A percentile compares a stretch with the other conserved stretches of the same genome.
Conservation (phyloP, 2,888 invertebrate species). For the Muschampia plurimacula region DNA sequence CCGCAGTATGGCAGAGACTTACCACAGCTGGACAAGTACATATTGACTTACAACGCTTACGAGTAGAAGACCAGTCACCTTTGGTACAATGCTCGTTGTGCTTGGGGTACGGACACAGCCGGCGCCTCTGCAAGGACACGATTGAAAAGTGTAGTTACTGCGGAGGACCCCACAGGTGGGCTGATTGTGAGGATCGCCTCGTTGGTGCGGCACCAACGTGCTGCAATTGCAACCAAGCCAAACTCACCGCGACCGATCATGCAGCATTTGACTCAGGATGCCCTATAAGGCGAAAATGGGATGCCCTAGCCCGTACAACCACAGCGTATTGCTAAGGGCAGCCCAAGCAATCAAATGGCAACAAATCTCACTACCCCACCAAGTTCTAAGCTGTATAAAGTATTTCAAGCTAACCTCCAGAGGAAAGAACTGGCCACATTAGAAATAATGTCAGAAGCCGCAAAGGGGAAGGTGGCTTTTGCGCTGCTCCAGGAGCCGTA, state of each 20-base stretch:
- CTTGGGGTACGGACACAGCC: not conserved
- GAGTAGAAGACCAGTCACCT: not conserved
- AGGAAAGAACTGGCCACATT: constrained; percentile 7
- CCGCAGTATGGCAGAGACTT: not conserved
- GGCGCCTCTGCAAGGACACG: not conserved
- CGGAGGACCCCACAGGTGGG: not conserved
- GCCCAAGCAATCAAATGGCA: too few relatives aligned
- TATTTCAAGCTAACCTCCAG: constrained; percentile 15
- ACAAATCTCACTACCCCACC: too few relatives aligned
- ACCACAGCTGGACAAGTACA: not conserved
- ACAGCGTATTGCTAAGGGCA: constrained; percentile 8
- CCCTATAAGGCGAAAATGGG: constrained; percentile 35
- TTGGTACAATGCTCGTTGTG: not conserved
- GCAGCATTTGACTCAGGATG: not conserved
- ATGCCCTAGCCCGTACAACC: constrained; percentile 34
- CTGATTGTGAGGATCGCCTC: not conserved
- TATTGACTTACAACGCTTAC: not conserved
- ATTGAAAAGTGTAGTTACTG: not conserved
- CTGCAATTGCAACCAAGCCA: not conserved
- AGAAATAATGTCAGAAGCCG: not conserved
- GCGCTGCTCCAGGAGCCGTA: constrained; percentile 24
- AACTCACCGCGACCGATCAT: not conserved
- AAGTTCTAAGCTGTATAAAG: not conserved
- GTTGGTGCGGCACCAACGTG: not conserved
- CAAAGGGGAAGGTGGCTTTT: not conserved